These are phyloP conservation scores for Anarhynchus alexandrinus DNA, from an alignment of 2,113 vertebrate genomes.

Conservation along the genomic window DNA sequence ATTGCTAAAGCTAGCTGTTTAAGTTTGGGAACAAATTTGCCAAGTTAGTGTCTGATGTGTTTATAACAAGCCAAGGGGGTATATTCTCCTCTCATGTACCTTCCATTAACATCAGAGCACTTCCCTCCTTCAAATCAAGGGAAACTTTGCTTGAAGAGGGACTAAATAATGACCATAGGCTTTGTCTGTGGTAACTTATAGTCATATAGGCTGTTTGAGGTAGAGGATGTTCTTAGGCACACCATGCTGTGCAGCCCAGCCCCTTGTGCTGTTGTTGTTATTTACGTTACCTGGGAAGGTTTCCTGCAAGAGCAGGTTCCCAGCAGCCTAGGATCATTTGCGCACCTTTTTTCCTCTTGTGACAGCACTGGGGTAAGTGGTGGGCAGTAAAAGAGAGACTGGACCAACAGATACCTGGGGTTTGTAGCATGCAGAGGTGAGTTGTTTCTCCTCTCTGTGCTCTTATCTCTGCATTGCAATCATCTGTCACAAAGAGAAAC, in stretches of 20 bases:
- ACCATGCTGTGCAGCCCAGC: background rate
- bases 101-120: background rate
- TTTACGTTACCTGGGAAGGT: background rate
- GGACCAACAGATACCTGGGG: background rate
- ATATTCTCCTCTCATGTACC: background rate
- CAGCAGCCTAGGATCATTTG: background rate
- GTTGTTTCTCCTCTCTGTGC: background rate
- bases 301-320: background rate
- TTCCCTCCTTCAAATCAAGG: background rate
- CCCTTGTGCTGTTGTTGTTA: background rate
- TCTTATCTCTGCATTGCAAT: background rate
- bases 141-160: background rate
- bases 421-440: background rate
- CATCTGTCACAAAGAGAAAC: background rate
- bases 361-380: background rate
- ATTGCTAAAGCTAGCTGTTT: background rate
- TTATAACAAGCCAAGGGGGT: background rate
- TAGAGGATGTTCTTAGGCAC: background rate
- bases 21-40: background rate
- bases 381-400: background rate
- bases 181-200: background rate
- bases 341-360: background rate
- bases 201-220: background rate
- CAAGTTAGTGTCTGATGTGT: background rate
- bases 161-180: background rate